A percentile compares a stretch with the other conserved stretches of the same genome.
Evolutionary conservation across 2,888 invertebrate genomes (phyloP).

Genomic region (Biston betularia): DNA sequence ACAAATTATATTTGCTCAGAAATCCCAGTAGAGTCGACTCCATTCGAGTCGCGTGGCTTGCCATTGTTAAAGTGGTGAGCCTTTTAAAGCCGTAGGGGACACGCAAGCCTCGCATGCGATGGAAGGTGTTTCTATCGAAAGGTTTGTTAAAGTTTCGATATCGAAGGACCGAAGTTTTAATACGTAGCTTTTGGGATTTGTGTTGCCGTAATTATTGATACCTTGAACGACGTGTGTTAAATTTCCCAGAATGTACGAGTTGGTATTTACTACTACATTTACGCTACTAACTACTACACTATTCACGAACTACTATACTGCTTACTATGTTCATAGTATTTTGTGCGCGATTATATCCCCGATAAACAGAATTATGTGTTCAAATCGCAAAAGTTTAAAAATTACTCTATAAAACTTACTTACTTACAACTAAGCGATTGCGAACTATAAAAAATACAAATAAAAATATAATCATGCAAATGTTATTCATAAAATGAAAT

Average conservation of each 20-base stretch:
- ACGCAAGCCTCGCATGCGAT: constrained; percentile 66
- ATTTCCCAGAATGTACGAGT: constrained; percentile 42
- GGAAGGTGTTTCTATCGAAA: constrained; percentile 57
- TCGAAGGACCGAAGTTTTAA: constrained; percentile 38
- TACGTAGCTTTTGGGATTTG: constrained; percentile 34
- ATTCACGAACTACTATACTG: too few species aligned
- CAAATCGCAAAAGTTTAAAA: too few species aligned
- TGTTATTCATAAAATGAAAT: not conserved
- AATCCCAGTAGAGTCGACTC: constrained; percentile 68
- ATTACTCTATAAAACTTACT: too few species aligned
- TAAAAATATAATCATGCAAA: too few species aligned
- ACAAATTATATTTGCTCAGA: constrained; percentile 79
- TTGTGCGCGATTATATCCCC: too few species aligned
- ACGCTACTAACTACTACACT: too few species aligned
- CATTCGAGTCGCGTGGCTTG: constrained; percentile 49
- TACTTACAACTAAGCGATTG: too few species aligned
- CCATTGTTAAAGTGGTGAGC: constrained; percentile 68
- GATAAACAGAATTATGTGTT: too few species aligned
- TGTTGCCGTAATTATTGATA: constrained; percentile 32
- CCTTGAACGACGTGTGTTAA: constrained; percentile 13
- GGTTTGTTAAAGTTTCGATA: constrained; percentile 45
- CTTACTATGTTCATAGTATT: too few species aligned
- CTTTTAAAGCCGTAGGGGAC: constrained; percentile 74
- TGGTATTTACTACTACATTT: not conserved
- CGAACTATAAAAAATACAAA: too few species aligned